Base-by-base conservation (phyloP, 2,888 invertebrate genomes). In the Rambutsinella grinnellia region DNA sequence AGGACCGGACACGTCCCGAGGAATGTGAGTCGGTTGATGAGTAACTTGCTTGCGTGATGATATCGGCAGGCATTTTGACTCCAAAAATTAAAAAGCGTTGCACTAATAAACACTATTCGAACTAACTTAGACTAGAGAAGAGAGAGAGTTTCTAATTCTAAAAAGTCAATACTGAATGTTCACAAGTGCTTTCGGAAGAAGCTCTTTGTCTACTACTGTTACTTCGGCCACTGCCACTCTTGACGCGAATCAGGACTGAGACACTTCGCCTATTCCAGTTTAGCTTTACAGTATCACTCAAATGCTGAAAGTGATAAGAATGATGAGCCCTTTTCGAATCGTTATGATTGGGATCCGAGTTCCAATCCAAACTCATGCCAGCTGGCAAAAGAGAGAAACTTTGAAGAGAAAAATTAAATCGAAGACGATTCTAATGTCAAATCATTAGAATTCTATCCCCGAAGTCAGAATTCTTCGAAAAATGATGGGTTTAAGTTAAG, bases 131-230 rank as follows among this genome's bases (percentile, higher is more conserved):
- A n/a, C n/a, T n/a, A n/a, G n/a, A n/a, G n/a, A n/a, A n/a, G n/a
- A n/a, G n/a, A n/a, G n/a, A n/a, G n/a, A n/a, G n/a, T n/a, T n/a
- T n/a, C n/a, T n/a, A 23, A 56, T 3, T n/a, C 3, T 26, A 28
- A 51, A n/a, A 23, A 36, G 49, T 57, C 27, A 21, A 36, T 60
- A 10, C 17, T 19, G 47, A 70, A 63, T 58, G 28, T 28, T 19
- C 36, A 27, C 15, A 13, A 47, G 17, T 58, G 46, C 58, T 58
- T 17, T 47, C 49, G 21, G 19, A 60, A 62, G 70, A n/a, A 23
- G 77, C 26, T 28, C 81, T 79, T 77, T 81, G 81, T 67, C 69
- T 76, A 1, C 78, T 76, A 63, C 78, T 71, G 61, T 80, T 78
- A 1, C 69, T 78, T 28, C 80, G 58, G 26, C 81, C 81, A 58